phyloP scores from a whole-genome alignment of 2,113 vertebrate genomes.

The Malurus cyaneus region DNA sequence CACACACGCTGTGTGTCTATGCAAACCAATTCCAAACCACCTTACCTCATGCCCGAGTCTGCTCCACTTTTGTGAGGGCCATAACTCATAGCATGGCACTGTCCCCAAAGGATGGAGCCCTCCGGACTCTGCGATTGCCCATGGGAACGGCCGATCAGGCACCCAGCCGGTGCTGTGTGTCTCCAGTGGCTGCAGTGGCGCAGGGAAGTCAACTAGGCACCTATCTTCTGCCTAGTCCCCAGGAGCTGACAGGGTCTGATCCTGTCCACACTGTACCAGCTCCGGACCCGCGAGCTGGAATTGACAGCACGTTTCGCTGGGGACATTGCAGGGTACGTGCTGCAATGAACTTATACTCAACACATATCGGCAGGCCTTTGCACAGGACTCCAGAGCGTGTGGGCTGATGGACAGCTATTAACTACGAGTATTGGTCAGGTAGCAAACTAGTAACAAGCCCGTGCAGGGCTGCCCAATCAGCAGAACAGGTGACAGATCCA shows the following conservation, averaged over 20 bases:
- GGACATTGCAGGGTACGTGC: too few relatives aligned
- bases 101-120: not conserved
- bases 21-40: not conserved
- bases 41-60: fast-evolving
- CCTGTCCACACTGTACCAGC: not conserved
- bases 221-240: not conserved
- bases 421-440: not conserved
- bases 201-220: conserved; percentile 40
- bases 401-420: conserved; percentile 33
- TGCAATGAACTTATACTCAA: too few relatives aligned
- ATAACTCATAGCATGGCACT: fast-evolving
- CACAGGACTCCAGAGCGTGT: fast-evolving
- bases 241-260: not conserved
- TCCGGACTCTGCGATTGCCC: fast-evolving
- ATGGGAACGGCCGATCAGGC: not conserved
- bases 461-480: not conserved
- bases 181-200: fast-evolving
- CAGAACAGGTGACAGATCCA: not conserved
- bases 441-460: conserved; percentile 3
- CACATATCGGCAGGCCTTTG: too few relatives aligned
- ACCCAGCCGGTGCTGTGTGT: not conserved
- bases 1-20: fast-evolving
- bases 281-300: fast-evolving
- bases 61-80: fast-evolving
- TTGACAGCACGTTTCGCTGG: fast-evolving